Evolutionary conservation across 1,140 invertebrate species (phyloP).

Genomic region (Cheumatopsyche charites): DNA sequence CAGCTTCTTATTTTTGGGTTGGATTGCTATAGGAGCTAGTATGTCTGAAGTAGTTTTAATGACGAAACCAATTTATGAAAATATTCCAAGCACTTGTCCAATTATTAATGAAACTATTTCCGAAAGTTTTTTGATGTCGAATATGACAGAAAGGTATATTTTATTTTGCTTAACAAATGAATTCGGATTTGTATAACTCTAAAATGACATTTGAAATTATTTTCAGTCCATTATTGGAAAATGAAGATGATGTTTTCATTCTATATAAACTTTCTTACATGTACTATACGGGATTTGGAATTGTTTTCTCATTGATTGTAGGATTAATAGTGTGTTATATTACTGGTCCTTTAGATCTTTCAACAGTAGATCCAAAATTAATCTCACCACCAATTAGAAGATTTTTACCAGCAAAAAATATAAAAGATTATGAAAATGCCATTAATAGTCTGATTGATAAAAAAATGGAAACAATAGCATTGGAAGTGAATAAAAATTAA

Average conservation of each 20-base stretch:
- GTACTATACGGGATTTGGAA: conserved; percentile 55
- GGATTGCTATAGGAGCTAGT: conserved; percentile 61
- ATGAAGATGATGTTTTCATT: conserved; percentile 37
- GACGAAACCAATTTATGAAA: conserved; percentile 23
- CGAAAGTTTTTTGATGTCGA: neutral
- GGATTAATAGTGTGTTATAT: conserved; percentile 70
- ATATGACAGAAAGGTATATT: neutral
- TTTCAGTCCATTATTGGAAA: neutral
- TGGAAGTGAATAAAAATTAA: neutral
- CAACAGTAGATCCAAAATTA: conserved; percentile 64
- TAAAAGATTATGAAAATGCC: conserved; percentile 6
- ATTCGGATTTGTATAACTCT: neutral
- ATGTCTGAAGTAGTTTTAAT: conserved; percentile 2
- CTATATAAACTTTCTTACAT: conserved; percentile 42
- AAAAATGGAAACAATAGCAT: neutral
- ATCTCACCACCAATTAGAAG: conserved; percentile 60
- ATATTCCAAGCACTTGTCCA: neutral
- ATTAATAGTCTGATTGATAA: neutral
- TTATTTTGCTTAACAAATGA: neutral
- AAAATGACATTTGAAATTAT: neutral
- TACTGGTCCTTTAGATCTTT: conserved; percentile 67
- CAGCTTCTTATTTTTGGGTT: conserved; percentile 72
- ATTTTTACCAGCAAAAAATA: conserved; percentile 38
- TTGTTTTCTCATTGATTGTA: conserved; percentile 66
- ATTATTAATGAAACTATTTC: neutral